phyloP scores from a whole-genome alignment of 2,888 invertebrate species.

The Ophion obscuratus region DNA sequence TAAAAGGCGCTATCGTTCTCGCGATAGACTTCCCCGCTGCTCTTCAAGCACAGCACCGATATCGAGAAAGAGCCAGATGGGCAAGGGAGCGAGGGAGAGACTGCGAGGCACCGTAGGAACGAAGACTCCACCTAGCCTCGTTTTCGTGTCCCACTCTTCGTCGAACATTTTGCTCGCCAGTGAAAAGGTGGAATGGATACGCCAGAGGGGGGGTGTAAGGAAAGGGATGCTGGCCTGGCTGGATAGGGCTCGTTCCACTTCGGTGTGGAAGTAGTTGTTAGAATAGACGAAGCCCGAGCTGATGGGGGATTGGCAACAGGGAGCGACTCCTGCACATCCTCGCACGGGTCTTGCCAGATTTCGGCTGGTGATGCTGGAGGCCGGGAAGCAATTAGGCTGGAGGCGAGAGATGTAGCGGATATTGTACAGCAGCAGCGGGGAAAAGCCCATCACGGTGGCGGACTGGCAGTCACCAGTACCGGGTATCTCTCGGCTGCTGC shows the following conservation, averaged over 20 bases:
- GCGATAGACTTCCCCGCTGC: slow-evolving; percentile 70
- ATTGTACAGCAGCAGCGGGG: slow-evolving; percentile 72
- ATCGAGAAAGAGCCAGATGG: slow-evolving; percentile 59
- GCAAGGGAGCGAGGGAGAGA: slow-evolving; percentile 13
- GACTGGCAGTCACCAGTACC: slow-evolving; percentile 68
- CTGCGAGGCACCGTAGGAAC: not conserved
- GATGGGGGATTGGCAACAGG: slow-evolving; percentile 12
- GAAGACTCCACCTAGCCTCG: slow-evolving; percentile 18
- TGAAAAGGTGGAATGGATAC: slow-evolving; percentile 39
- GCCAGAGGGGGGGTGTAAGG: slow-evolving; percentile 13
- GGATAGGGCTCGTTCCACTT: slow-evolving; percentile 33
- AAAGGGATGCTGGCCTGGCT: slow-evolving; percentile 40
- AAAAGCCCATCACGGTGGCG: slow-evolving; percentile 62
- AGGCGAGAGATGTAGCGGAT: slow-evolving; percentile 81
- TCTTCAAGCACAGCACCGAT: slow-evolving; percentile 54
- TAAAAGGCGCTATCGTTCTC: slow-evolving; percentile 79
- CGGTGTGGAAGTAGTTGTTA: slow-evolving; percentile 37
- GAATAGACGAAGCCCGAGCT: slow-evolving; percentile 14
- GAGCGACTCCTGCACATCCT: slow-evolving; percentile 18
- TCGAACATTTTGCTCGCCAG: slow-evolving; percentile 31
- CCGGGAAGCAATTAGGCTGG: slow-evolving; percentile 81
- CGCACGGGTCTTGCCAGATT: slow-evolving; percentile 44
- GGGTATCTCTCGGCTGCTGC: slow-evolving; percentile 61
- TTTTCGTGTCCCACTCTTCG: slow-evolving; percentile 37
- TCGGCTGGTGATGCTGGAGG: slow-evolving; percentile 73